Evolutionary conservation across 2,797 vertebrate species (phyloP), one percentile per base, ranked within the genome.

Genomic region (Notoglanidium macrostoma): DNA sequence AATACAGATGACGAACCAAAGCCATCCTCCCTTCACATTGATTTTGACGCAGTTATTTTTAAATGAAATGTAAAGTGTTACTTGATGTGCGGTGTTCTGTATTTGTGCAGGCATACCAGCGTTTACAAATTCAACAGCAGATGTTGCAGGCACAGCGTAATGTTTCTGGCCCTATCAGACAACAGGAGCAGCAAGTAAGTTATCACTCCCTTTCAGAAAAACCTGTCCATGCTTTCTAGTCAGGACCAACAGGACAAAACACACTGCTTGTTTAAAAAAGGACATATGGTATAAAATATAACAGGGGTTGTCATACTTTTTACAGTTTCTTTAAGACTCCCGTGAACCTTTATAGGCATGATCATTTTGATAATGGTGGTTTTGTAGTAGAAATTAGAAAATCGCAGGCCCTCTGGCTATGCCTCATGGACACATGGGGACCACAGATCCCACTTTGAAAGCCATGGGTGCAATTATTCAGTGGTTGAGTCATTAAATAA

Each of bases 121-220:
- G 98, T 98, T 98, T 99, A 98, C 98, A 98, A 95, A 98, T 99
- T 97, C 98, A 99, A 97, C 98, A 99, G 96, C 98, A 99, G 96
- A 98, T 99, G 98, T 95, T 99, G 96, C 96, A 97, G 96, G 96
- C 96, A 92, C 95, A 98, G 95, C 97, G 98, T 92, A 99, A 97
- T 86, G 97, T 99, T 95, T 99, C 98, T 92, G 98, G 98, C 95
- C 97, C 98, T 94, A 97, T 99, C 96, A 97, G 98, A 96, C 98
- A 99, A 94, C 98, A 99, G 97, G 98, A 99, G 96, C 98, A 99
- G 97, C 98, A 99, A 98, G 98, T 99, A 95, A 92, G 97, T 84
- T 94, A 35, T 35, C 54, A 57, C 19, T 35, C 54, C 0, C 29
- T 57, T 19, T 35, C 54, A 21, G 51, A 21, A 57, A 57, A 78